Evolutionary conservation across 1,140 invertebrate genomes (phyloP).

Genomic region (Drosophila hydei): DNA sequence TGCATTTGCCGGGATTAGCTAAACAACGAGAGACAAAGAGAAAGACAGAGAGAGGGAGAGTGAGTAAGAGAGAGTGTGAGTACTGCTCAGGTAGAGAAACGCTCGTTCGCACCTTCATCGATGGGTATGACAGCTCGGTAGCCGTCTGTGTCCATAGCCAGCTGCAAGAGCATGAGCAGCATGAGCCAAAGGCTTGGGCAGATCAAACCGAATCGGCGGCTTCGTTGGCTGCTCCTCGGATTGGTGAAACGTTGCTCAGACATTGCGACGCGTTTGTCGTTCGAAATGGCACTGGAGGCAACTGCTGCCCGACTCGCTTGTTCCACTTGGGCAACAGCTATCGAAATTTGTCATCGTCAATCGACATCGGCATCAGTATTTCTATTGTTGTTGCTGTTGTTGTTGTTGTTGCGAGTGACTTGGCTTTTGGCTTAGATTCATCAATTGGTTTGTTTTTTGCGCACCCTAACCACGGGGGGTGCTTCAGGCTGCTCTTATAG

Average conservation of each 20-base stretch:
- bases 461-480: conserved; percentile 8
- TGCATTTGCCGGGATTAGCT: conserved; percentile 71
- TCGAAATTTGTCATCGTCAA: conserved; percentile 29
- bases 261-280: conserved; percentile 62
- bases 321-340: conserved; percentile 12
- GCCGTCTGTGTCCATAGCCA: conserved; percentile 37
- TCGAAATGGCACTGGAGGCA: conserved; percentile 58
- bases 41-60: background rate
- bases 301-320: conserved; percentile 5
- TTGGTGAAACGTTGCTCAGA: conserved; percentile 29
- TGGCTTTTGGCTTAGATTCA: conserved; percentile 38
- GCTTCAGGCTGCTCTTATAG: background rate
- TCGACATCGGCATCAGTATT: conserved; percentile 31
- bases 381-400: conserved; percentile 1
- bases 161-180: conserved; percentile 7
- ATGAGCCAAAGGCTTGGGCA: conserved; percentile 25
- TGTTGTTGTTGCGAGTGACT: background rate
- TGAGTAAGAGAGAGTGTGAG: background rate
- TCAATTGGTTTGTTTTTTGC: conserved; percentile 52
- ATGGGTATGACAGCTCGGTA: conserved; percentile 64
- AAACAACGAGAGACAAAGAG: background rate
- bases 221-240: conserved; percentile 1
- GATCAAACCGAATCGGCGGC: conserved; percentile 22
- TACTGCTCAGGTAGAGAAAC: background rate
- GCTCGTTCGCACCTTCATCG: conserved; percentile 55